These are phyloP conservation scores for Styela plicata DNA, from an alignment of 23 tunicate species.

Conservation along the genomic window DNA sequence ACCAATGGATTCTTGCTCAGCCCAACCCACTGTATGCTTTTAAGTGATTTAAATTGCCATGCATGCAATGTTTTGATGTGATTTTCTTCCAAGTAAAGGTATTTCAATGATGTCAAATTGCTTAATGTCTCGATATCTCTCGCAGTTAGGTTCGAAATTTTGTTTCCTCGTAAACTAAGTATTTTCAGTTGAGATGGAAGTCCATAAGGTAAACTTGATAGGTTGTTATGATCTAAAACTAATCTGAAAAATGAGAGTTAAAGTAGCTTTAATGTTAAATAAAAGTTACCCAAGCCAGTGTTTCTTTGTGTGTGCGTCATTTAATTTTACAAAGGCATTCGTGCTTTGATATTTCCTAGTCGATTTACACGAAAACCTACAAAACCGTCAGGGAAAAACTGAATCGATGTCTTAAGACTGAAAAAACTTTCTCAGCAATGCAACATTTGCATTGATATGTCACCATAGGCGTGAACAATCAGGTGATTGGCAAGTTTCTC, in stretches of 20 bases:
- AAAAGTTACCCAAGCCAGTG: too few relatives aligned
- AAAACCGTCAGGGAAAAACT: too few relatives aligned
- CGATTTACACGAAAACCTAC: too few relatives aligned
- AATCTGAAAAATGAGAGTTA: conserved; percentile 4
- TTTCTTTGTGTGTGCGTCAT: too few relatives aligned
- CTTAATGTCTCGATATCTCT: not conserved
- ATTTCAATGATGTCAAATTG: conserved; percentile 8
- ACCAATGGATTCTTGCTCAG: conserved; percentile 32
- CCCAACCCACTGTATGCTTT: conserved; percentile 26
- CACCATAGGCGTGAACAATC: too few relatives aligned
- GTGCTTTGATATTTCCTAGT: too few relatives aligned
- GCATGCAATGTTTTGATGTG: conserved; percentile 23
- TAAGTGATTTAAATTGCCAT: conserved; percentile 24
- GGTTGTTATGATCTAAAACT: conserved; percentile 5
- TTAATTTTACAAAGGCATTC: too few relatives aligned
- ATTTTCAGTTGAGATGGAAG: not conserved
- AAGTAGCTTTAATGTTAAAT: too few relatives aligned
- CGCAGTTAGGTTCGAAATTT: not conserved
- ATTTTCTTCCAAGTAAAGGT: conserved; percentile 25
- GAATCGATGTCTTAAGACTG: too few relatives aligned
- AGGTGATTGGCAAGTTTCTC: too few relatives aligned
- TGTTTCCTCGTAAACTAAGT: not conserved
- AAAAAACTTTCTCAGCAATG: too few relatives aligned
- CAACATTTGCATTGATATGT: too few relatives aligned
- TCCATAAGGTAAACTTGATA: conserved; percentile 4